Conservation (phyloP, 37 sponge, comb jelly and placozoan species). For the Dysidea cf. avara region DNA sequence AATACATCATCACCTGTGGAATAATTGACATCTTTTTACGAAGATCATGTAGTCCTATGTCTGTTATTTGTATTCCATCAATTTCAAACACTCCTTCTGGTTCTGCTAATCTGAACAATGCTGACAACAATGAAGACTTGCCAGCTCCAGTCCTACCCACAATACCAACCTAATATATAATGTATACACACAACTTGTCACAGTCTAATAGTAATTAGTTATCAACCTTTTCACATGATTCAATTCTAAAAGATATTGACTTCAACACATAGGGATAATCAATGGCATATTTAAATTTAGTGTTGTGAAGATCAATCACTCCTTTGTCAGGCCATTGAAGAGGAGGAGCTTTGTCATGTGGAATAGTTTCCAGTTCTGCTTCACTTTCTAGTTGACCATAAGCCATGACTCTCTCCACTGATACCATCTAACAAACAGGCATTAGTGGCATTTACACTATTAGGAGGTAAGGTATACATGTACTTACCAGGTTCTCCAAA, state of each 20-base stretch:
- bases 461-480: not conserved
- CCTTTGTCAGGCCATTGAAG: constrained; percentile 69
- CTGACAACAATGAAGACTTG: constrained; percentile 81
- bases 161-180: constrained; percentile 91
- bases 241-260: constrained; percentile 41
- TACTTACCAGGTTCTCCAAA: constrained; percentile 51
- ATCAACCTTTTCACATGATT: constrained; percentile 68
- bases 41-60: constrained; percentile 80
- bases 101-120: constrained; percentile 87
- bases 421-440: constrained; percentile 62
- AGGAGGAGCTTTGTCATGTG: constrained; percentile 35
- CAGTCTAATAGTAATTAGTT: not conserved
- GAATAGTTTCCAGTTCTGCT: constrained; percentile 38
- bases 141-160: constrained; percentile 96
- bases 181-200: no score
- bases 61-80: constrained; percentile 70
- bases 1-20: constrained; percentile 64
- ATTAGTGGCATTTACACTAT: no score
- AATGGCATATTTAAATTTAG: constrained; percentile 38
- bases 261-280: constrained; percentile 60
- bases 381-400: constrained; percentile 56
- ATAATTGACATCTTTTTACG: constrained; percentile 82
- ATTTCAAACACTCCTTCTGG: constrained; percentile 73
- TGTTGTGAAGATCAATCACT: constrained; percentile 27
- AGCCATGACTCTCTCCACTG: constrained; percentile 69